These are phyloP conservation scores for Paradoxurus hermaphroditus DNA, from an alignment of 2,113 vertebrate genomes.

Conservation along the genomic window DNA sequence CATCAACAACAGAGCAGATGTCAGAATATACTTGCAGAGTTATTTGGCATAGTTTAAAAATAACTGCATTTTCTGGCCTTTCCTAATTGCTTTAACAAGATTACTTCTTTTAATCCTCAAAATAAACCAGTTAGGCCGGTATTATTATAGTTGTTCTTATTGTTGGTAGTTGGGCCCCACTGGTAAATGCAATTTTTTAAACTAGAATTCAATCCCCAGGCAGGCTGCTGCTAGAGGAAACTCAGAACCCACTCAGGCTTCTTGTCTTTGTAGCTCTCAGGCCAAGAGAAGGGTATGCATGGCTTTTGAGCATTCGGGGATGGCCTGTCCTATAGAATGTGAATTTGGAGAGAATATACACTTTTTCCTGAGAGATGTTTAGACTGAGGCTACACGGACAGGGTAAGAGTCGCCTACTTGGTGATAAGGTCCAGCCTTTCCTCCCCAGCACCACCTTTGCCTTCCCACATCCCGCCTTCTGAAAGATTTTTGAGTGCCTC, in stretches of 20 bases:
- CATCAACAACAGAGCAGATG: neutral
- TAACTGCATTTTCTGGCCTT: neutral
- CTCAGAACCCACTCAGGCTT: rapidly evolving
- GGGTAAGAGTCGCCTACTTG: rapidly evolving
- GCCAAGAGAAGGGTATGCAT: rapidly evolving
- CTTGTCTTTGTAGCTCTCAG: neutral
- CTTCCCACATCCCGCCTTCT: neutral
- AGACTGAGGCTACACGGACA: neutral
- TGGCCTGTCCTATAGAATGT: neutral
- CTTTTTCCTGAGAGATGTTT: neutral
- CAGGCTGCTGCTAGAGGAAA: neutral
- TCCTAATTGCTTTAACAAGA: neutral
- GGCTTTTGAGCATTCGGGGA: neutral
- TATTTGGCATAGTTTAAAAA: neutral
- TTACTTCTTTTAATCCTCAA: neutral
- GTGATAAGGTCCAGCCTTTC: neutral
- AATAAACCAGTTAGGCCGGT: neutral
- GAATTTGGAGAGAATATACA: neutral
- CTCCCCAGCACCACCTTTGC: rapidly evolving
- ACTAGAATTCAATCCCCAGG: neutral
- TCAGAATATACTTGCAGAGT: neutral
- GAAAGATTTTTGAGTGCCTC: neutral
- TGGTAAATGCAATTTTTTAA: neutral
- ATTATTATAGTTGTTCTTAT: neutral
- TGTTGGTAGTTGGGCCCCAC: neutral